These are phyloP conservation scores for Mayetiola destructor DNA, from an alignment of 2,888 invertebrate genomes.

Conservation along the genomic window DNA sequence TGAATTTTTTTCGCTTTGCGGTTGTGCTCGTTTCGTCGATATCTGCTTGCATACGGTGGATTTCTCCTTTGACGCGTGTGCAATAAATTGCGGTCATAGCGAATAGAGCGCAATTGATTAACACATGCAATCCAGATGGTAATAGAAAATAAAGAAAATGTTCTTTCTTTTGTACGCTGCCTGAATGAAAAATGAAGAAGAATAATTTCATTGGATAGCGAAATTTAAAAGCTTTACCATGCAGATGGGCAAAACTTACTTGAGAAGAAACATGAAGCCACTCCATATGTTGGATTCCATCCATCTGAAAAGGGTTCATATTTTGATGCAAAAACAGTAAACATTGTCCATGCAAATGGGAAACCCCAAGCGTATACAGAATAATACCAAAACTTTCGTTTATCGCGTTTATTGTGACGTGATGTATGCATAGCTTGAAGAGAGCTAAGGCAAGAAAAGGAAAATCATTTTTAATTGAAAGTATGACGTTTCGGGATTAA, in stretches of 20 bases:
- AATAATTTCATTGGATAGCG: too few species aligned
- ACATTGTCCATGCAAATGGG: constrained; percentile 19
- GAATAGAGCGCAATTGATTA: constrained; percentile 52
- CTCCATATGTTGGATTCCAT: not conserved
- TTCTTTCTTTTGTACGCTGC: constrained; percentile 20
- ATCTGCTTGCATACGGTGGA: constrained; percentile 50
- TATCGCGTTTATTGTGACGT: not conserved
- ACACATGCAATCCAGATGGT: constrained; percentile 48
- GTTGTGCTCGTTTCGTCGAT: constrained; percentile 40
- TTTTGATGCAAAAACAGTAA: not conserved
- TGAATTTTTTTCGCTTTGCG: constrained; percentile 44
- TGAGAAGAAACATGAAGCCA: not conserved
- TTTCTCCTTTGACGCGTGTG: constrained; percentile 57
- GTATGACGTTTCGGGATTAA: too few species aligned
- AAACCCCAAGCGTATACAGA: constrained; percentile 19
- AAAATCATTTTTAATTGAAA: too few species aligned
- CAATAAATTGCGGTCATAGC: constrained; percentile 53
- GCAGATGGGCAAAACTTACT: not conserved
- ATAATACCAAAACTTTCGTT: constrained; percentile 16
- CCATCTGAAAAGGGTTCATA: not conserved
- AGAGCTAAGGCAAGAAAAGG: too few species aligned
- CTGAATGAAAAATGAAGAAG: not conserved
- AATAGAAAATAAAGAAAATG: constrained; percentile 47
- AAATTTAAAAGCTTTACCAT: too few species aligned
- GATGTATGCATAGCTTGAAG: not conserved